phyloP scores from a whole-genome alignment of 2,888 invertebrate species.

The Lysandra coridon region DNA sequence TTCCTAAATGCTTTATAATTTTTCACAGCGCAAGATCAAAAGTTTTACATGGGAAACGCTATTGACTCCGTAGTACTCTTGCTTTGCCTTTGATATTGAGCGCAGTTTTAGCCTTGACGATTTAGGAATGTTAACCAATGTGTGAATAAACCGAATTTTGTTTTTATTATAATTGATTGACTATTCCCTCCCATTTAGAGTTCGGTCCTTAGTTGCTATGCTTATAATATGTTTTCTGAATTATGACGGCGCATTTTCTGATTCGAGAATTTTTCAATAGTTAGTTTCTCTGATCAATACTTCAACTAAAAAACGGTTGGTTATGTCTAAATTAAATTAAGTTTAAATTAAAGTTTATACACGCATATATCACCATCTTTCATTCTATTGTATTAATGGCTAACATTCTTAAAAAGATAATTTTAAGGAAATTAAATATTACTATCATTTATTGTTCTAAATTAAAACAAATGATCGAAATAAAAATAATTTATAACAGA shows the following conservation, averaged over 20 bases:
- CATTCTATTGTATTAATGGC: background rate
- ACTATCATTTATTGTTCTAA: background rate
- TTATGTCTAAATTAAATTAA: no score
- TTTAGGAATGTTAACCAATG: conserved; percentile 27
- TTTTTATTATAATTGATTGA: conserved; percentile 23
- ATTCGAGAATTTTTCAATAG: background rate
- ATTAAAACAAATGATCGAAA: background rate
- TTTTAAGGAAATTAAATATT: background rate
- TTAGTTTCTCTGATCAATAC: background rate
- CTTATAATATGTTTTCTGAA: background rate
- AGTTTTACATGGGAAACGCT: conserved; percentile 41
- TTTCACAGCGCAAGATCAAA: conserved; percentile 49
- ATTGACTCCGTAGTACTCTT: conserved; percentile 35
- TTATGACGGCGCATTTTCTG: background rate
- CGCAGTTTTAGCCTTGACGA: conserved; percentile 21
- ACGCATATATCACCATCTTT: background rate
- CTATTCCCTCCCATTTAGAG: background rate
- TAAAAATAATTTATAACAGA: conserved; percentile 6
- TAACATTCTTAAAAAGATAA: background rate
- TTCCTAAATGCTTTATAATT: conserved; percentile 48
- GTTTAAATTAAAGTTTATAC: background rate
- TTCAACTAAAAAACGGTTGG: background rate
- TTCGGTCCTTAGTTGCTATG: background rate
- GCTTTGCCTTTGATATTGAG: conserved; percentile 39
- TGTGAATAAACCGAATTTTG: conserved; percentile 21